Conservation (phyloP, 2,797 vertebrate genomes). For the Labeo calbasu region DNA sequence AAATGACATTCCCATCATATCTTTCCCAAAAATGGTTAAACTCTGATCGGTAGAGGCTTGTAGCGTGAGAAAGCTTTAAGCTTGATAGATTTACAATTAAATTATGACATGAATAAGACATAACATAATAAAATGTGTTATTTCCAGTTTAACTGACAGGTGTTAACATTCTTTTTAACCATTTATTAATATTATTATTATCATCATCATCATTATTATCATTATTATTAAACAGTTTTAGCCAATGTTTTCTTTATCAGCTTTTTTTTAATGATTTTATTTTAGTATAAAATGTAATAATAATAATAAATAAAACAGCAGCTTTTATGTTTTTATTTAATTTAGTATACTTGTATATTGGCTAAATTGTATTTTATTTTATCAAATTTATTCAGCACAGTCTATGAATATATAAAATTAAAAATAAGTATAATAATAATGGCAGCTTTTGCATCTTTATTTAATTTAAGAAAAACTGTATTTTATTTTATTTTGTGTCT, state of each 20-base stretch:
- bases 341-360: no score
- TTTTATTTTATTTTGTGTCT: no score
- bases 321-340: background rate
- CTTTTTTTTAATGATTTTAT: background rate
- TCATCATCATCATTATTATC: no score
- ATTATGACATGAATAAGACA: background rate
- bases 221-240: background rate
- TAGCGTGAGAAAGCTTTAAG: background rate
- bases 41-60: background rate
- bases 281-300: background rate
- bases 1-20: slow-evolving; percentile 29
- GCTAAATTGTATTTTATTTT: no score
- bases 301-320: background rate
- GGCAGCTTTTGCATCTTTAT: no score
- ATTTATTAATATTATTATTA: no score
- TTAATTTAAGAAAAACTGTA: no score
- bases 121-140: background rate
- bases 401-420: no score
- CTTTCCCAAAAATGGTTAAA: slow-evolving; percentile 16
- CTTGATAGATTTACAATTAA: background rate
- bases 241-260: background rate
- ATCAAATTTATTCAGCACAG: no score
- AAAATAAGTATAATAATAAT: no score
- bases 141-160: no score
- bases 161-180: no score